These are phyloP conservation scores for Bombus waltoni DNA, from an alignment of 1,140 invertebrate species.

Conservation along the genomic window DNA sequence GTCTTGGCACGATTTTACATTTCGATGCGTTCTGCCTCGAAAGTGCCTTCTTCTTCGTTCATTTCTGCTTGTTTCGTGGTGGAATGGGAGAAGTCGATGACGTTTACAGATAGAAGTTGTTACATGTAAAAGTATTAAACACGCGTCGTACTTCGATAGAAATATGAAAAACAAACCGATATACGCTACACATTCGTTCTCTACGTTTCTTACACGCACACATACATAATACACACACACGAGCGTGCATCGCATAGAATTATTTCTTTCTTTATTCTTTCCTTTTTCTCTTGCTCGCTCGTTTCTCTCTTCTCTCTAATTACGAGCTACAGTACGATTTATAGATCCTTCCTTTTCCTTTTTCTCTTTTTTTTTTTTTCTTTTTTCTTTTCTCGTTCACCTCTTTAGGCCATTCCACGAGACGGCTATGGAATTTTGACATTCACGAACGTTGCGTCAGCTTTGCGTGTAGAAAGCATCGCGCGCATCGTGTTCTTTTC, in stretches of 20 bases:
- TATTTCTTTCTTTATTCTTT: not conserved
- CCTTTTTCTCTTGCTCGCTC: conserved; percentile 49
- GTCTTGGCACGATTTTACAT: not conserved
- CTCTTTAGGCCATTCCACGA: conserved; percentile 51
- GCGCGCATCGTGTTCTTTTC: not conserved
- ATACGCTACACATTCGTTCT: conserved; percentile 58
- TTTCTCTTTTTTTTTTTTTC: too few species aligned
- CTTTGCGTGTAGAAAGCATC: conserved; percentile 18
- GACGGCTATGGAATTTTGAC: conserved; percentile 14
- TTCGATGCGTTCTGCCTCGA: conserved; percentile 15
- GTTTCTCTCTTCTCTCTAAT: conserved; percentile 38
- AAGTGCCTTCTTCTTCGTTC: not conserved
- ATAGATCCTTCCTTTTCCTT: conserved; percentile 1
- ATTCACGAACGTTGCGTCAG: not conserved
- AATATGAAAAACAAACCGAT: conserved; percentile 75
- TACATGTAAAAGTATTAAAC: conserved; percentile 78
- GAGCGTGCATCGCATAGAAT: conserved; percentile 24
- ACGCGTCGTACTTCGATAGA: conserved; percentile 70
- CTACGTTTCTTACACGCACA: conserved; percentile 43
- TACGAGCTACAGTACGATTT: conserved; percentile 47
- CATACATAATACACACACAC: conserved; percentile 14
- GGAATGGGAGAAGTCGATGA: conserved; percentile 28
- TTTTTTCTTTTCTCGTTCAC: not conserved
- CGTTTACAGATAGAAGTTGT: conserved; percentile 25
- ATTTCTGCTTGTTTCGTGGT: not conserved